A percentile compares a stretch with the other conserved stretches of the same genome.
phyloP scores from a whole-genome alignment of 2,888 invertebrate genomes.

The Caradrina clavipalpis region DNA sequence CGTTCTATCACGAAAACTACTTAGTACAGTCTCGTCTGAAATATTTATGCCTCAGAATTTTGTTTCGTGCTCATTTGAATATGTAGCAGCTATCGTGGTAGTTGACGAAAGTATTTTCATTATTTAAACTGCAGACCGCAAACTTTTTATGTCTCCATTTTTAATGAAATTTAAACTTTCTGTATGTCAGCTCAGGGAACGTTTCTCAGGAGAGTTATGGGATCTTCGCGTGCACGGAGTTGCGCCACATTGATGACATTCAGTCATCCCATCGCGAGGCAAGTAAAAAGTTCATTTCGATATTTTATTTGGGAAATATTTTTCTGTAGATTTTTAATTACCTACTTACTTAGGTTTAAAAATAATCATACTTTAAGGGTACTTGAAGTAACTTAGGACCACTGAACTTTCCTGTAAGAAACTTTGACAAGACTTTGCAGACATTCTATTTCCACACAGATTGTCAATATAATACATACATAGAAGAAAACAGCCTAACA shows the following conservation, averaged over 20 bases:
- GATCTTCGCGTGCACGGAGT: constrained; percentile 45
- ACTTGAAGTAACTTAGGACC: neutral
- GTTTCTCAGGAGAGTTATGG: constrained; percentile 39
- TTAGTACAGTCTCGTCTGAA: constrained; percentile 50
- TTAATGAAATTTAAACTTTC: constrained; percentile 57
- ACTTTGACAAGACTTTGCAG: neutral
- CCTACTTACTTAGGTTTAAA: neutral
- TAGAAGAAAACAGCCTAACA: neutral
- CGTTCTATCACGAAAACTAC: constrained; percentile 56
- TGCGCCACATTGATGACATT: constrained; percentile 32
- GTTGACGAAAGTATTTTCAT: constrained; percentile 60
- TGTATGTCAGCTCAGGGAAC: constrained; percentile 38
- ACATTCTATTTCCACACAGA: too few species aligned
- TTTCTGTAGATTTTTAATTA: neutral
- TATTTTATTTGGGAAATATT: neutral
- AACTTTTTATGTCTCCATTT: constrained; percentile 53
- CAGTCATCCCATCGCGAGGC: constrained; percentile 22
- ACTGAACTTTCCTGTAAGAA: neutral
- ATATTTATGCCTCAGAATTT: constrained; percentile 57
- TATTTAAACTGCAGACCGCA: constrained; percentile 56
- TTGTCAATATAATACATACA: neutral
- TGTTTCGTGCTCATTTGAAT: constrained; percentile 60
- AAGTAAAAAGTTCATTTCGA: constrained; percentile 2
- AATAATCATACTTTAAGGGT: neutral
- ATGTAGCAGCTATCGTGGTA: constrained; percentile 49